Evolutionary conservation across 2,797 vertebrate species (phyloP), one percentile per base, ranked within the genome.

Genomic region (Clarias platycephalus): DNA sequence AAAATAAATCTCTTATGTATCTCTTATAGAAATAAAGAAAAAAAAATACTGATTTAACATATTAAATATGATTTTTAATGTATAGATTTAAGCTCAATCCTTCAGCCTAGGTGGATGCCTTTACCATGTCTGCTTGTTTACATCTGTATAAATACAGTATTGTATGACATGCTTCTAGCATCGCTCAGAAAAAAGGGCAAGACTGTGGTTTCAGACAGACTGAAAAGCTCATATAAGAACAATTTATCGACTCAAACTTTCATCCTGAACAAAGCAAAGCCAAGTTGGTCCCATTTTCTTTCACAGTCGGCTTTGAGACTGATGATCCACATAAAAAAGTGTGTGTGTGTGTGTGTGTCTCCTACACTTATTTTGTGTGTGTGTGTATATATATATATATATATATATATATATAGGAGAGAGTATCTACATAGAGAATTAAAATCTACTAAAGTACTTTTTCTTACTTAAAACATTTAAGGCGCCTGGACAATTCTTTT

Each of bases 241-340:
- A 34, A 76, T 34, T 13, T 58, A 76, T 76, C 15, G 72, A 57
- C 72, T 31, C 28, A 58, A 76, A 76, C 74, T 76, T 76, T 76
- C 34, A 13, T 55, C 31, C 26, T 22, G 7, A 55, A 10, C 53
- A 22, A 63, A 18, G 58, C 77, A 62, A 4, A 26, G 37, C 26
- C 31, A 77, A n/a, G 57, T 63, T n/a, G 44, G 22, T 79, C 24
- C 77, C 63, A 60, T 26, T 63, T 79, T 63, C 58, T 79, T 37
- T 79, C 26, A 24, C 58, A 63, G 37, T 63, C 15, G 24, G 15
- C 15, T 63, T 62, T 62, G 34, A 62, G 58, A n/a, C 77, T 26
- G 58, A 63, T n/a, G 34, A 62, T 63, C 76, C 6, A 78, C 63
- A 44, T 44, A 44, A 71, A 79, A 34, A 63, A 63, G 0, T 49